Evolutionary conservation across 1,140 invertebrate genomes (phyloP).

Genomic region (Drosophila virilis): DNA sequence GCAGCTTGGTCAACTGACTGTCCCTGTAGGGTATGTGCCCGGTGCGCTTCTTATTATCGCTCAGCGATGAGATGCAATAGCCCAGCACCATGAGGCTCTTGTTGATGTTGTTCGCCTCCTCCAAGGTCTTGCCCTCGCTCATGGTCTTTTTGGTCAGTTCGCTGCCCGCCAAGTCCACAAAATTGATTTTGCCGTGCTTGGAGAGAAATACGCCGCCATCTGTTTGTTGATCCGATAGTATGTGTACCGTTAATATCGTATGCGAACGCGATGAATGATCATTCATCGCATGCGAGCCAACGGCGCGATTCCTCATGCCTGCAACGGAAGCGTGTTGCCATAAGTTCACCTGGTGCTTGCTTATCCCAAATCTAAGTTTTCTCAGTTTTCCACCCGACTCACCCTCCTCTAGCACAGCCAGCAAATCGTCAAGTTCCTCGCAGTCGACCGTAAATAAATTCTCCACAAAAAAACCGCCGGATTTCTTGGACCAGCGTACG

Average conservation of each 20-base stretch:
- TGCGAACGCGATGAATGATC: slow-evolving; percentile 97
- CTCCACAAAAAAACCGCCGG: slow-evolving; percentile 96
- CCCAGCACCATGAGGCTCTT: slow-evolving; percentile 97
- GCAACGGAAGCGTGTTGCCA: neutral
- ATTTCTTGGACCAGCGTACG: slow-evolving; percentile 96
- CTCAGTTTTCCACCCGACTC: slow-evolving; percentile 31
- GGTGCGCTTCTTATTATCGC: slow-evolving; percentile 91
- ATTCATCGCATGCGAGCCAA: slow-evolving; percentile 97
- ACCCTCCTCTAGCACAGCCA: slow-evolving; percentile 98
- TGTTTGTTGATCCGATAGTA: slow-evolving; percentile 92
- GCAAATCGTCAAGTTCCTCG: slow-evolving; percentile 95
- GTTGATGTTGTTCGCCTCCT: slow-evolving; percentile 98
- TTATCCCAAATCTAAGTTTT: too few species aligned
- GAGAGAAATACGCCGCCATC: slow-evolving; percentile 93
- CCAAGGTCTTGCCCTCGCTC: slow-evolving; percentile 94
- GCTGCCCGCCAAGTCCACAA: slow-evolving; percentile 97
- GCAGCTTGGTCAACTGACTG: slow-evolving; percentile 95
- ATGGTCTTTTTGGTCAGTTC: slow-evolving; percentile 97
- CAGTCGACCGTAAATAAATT: slow-evolving; percentile 97
- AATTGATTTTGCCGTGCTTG: slow-evolving; percentile 96
- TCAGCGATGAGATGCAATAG: slow-evolving; percentile 96
- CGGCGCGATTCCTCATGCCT: slow-evolving; percentile 93
- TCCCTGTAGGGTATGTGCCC: slow-evolving; percentile 97
- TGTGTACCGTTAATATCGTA: slow-evolving; percentile 95
- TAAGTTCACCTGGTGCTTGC: neutral